Evolutionary conservation across 2,113 vertebrate genomes (phyloP), one percentile per base, ranked within the genome.

Genomic region (Psophia crepitans): DNA sequence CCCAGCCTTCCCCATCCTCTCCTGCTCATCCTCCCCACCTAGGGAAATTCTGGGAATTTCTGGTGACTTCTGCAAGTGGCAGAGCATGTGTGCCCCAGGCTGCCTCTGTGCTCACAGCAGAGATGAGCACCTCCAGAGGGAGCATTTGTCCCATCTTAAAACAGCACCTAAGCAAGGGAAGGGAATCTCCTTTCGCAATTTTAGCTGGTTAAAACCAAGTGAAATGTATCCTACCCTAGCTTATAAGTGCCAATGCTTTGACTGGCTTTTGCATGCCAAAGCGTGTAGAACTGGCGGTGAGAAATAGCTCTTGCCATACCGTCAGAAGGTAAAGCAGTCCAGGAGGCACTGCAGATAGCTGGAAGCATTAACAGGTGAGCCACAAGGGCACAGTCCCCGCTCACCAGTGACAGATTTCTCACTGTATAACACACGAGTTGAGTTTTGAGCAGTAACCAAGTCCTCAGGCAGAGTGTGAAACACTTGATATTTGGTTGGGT

Each of bases 101-200:
- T 78, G 77, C 19, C 33, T 46, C 33, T 33, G 46, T 2, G 53
- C 44, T 5, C 5, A 1, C 74, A 17, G 53, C 56, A n/a, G 82
- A n/a, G 58, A 39, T 0, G 1, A 95, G 65, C 60, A n/a, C 94
- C 96, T 97, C 87, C 96, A 97, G 96, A 91, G 96, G 96, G 96
- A 97, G 96, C 93, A 76, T 97, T 96, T 0, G 32, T 41, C 91
- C 87, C 22, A 1, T 64, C 48, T 64, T 49, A 82, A 35, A 92
- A 44, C 70, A 69, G 46, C 81, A 21, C 13, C 77, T 24, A 9
- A 48, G 18, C 76, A 30, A 28, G 70, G 48, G 9, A 17, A 75
- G n/a, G n/a, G 51, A 68, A 41, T 11, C 32, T 68, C 41, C 51
- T 51, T 20, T 22, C 4, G 0, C 43, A 19, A 1, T 10, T 35